phyloP scores from a whole-genome alignment of 1,140 invertebrate genomes.

The Homalodisca vitripennis region DNA sequence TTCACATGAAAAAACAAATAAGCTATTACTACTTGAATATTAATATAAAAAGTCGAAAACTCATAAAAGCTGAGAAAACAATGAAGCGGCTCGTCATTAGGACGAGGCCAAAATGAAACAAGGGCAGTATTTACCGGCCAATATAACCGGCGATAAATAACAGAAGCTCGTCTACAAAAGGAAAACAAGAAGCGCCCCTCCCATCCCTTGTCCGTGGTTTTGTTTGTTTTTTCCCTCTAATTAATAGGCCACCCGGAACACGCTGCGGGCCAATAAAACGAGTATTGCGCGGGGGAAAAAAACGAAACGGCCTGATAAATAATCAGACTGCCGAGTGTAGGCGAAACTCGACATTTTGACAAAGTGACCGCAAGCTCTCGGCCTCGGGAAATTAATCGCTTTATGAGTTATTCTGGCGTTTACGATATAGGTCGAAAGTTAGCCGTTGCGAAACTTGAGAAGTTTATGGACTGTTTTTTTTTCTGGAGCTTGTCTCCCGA shows the following conservation, averaged over 20 bases:
- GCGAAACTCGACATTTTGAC: conserved; percentile 7
- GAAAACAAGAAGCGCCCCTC: not conserved
- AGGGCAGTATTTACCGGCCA: not conserved
- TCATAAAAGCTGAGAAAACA: not conserved
- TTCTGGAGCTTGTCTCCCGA: too few relatives aligned
- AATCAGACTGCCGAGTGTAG: not conserved
- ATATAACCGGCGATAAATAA: conserved; percentile 4
- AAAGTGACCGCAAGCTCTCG: too few relatives aligned
- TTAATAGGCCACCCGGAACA: conserved; percentile 26
- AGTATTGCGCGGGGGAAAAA: not conserved
- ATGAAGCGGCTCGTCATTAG: not conserved
- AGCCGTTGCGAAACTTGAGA: not conserved
- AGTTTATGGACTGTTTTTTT: not conserved
- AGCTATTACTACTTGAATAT: not conserved
- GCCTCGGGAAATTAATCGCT: conserved; percentile 6
- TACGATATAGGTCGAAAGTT: conserved; percentile 1
- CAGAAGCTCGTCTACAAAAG: not conserved
- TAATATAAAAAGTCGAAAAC: not conserved
- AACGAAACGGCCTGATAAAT: not conserved
- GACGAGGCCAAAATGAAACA: not conserved
- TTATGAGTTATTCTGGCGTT: conserved; percentile 20
- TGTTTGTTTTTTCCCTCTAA: conserved; percentile 17
- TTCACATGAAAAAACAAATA: not conserved
- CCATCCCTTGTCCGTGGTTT: not conserved
- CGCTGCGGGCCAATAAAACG: not conserved